A percentile compares a stretch with the other conserved stretches of the same genome.
Evolutionary conservation across 2,888 invertebrate species (phyloP).

Genomic region (Synanthedon andrenaeformis): DNA sequence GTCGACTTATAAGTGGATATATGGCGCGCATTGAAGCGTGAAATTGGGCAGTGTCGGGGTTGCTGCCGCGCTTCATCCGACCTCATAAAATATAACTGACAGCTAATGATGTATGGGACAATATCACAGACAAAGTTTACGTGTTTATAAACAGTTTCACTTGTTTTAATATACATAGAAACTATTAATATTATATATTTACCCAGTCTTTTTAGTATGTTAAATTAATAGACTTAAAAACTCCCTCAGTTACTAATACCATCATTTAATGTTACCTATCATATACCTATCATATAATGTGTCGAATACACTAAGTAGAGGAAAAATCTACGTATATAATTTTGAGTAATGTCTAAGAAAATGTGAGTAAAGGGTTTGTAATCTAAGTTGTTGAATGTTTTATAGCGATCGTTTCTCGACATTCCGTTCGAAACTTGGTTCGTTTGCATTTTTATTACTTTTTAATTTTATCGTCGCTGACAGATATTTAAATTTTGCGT

Average conservation of each 20-base stretch:
- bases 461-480: conserved; percentile 28
- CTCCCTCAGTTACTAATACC: too few species aligned
- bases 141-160: background rate
- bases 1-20: conserved; percentile 11
- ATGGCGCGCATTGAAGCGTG: conserved; percentile 20
- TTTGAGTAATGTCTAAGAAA: background rate
- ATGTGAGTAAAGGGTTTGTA: conserved; percentile 17
- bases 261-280: too few species aligned
- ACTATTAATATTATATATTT: too few species aligned
- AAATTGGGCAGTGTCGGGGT: conserved; percentile 24
- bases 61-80: conserved; percentile 6
- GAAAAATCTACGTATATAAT: too few species aligned
- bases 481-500: conserved; percentile 2
- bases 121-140: conserved; percentile 5
- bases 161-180: too few species aligned
- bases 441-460: conserved; percentile 49
- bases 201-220: too few species aligned
- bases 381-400: conserved; percentile 19
- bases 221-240: too few species aligned
- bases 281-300: too few species aligned
- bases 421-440: conserved; percentile 20
- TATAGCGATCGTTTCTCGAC: conserved; percentile 18
- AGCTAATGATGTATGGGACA: conserved; percentile 27
- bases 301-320: too few species aligned
- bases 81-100: conserved; percentile 30